Percentiles rank a stretch among this genome's conserved stretches.
These are phyloP conservation scores for Scatophagus argus DNA, from an alignment of 2,113 vertebrate genomes.

Conservation along the genomic window DNA sequence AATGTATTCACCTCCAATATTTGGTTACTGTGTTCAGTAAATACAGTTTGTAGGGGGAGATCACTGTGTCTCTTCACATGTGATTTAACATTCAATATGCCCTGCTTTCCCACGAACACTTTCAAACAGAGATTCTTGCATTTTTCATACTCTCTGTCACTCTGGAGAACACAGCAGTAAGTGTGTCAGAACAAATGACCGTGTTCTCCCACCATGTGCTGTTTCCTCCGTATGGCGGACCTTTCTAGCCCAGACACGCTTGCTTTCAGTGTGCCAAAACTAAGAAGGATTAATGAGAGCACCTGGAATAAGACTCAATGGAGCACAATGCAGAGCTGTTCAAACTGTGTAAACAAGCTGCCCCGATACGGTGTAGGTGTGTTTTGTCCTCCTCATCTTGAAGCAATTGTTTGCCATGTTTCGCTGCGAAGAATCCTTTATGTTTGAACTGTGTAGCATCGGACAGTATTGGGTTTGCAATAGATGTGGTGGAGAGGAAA, in stretches of 20 bases:
- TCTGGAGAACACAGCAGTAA: not conserved
- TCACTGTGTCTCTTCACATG: not conserved
- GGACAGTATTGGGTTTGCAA: not conserved
- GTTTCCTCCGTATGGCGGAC: conserved; percentile 29
- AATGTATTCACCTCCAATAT: conserved; percentile 9
- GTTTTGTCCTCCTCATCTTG: conserved; percentile 36
- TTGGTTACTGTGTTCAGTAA: conserved; percentile 25
- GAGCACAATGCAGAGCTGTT: conserved; percentile 60
- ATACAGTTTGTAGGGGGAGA: not conserved
- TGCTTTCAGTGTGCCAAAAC: conserved; percentile 42
- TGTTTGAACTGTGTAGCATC: not conserved
- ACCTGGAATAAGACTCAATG: conserved; percentile 57
- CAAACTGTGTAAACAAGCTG: conserved; percentile 46
- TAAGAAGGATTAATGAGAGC: conserved; percentile 68
- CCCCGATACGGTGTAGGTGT: conserved; percentile 6
- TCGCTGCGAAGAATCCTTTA: not conserved
- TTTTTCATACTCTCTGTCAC: conserved; percentile 35
- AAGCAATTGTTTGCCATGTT: conserved; percentile 18
- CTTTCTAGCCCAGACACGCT: conserved; percentile 52
- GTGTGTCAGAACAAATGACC: conserved; percentile 52
- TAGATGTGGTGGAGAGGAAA: no score
- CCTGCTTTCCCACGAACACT: conserved; percentile 7
- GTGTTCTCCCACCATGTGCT: conserved; percentile 15
- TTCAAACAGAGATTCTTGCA: conserved; percentile 14
- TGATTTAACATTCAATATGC: conserved; percentile 15